Evolutionary conservation across 2,888 invertebrate species (phyloP), one percentile per base, ranked within the genome.

Genomic region (Agapetus fuscipes): DNA sequence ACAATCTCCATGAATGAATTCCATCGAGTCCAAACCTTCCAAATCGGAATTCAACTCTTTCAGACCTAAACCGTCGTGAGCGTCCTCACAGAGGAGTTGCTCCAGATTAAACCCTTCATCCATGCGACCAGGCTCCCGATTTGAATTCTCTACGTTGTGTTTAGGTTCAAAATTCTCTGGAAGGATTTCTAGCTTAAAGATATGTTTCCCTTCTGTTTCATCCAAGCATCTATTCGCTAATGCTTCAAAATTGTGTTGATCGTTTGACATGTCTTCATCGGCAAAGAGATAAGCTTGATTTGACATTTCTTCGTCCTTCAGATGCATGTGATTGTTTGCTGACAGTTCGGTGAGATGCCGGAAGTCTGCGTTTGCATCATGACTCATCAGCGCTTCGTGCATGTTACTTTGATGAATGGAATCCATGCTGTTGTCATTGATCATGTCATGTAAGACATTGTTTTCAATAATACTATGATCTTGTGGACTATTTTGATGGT

Each of bases 1-100:
- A 31, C 62, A 61, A 34, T 63, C 64, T 52, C 70, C 59, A 38
- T 64, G 69, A 38, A 73, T 72, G 48, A 77, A 72, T 50, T 78
- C 77, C 72, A 76, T 74, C 52, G 78, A 74, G 51, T 76, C 76
- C 33, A 76, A 54, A 9, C 72, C 64, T 45, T 76, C 74, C 30
- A 76, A 55, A 46, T 81, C 82, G 45, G 78, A 59, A 15, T 74
- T 76, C 51, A 77, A 64, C 55, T 82, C 81, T 54, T 79, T 68
- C 32, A 77, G 58, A 51, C 78, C 77, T 41, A 74, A 64, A 30
- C 64, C 66, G 14, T 49, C 48, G 25, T 48, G 50, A 2, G 44
- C 35, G 17, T 47, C 47, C 12, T 45, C 43, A 52, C 61, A 58
- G 14, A 58, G 49, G 13, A 63, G 58, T 41, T 62, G 60, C 34